Conservation (phyloP, 2,113 vertebrate species). For the Brachyhypopomus gauderio region DNA sequence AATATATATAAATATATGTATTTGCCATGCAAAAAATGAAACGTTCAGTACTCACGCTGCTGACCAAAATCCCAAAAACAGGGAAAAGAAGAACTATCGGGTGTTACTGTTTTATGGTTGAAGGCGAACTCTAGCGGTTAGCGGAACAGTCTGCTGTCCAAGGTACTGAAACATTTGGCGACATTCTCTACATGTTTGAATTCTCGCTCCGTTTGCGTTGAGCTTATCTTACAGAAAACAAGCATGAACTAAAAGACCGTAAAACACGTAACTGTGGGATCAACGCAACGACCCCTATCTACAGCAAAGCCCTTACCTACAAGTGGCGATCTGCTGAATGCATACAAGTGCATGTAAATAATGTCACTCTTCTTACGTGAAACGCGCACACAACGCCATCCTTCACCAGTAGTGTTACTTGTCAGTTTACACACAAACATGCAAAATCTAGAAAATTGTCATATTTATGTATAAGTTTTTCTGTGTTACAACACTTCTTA, state of each 20-base stretch:
- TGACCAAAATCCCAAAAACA: slow-evolving; percentile 32
- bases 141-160: slow-evolving; percentile 50
- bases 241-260: slow-evolving; percentile 7
- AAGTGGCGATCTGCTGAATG: slow-evolving; percentile 8
- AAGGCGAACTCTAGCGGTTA: slow-evolving; percentile 64
- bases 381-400: not conserved
- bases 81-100: slow-evolving; percentile 52
- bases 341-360: not conserved
- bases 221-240: not conserved
- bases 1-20: not conserved
- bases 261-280: not conserved
- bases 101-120: slow-evolving; percentile 57
- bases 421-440: not conserved
- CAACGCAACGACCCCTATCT: not conserved
- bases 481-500: too few relatives aligned
- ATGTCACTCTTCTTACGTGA: not conserved
- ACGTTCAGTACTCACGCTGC: slow-evolving; percentile 35
- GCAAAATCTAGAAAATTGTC: not conserved
- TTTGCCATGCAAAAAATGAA: slow-evolving; percentile 20
- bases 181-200: slow-evolving; percentile 25
- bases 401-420: not conserved
- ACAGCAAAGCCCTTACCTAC: not conserved
- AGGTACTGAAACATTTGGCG: slow-evolving; percentile 56
- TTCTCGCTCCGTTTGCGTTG: slow-evolving; percentile 6
- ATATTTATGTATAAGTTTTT: too few relatives aligned